Base-by-base conservation (phyloP, 2,888 invertebrate genomes). In the Protophormia terraenovae region DNA sequence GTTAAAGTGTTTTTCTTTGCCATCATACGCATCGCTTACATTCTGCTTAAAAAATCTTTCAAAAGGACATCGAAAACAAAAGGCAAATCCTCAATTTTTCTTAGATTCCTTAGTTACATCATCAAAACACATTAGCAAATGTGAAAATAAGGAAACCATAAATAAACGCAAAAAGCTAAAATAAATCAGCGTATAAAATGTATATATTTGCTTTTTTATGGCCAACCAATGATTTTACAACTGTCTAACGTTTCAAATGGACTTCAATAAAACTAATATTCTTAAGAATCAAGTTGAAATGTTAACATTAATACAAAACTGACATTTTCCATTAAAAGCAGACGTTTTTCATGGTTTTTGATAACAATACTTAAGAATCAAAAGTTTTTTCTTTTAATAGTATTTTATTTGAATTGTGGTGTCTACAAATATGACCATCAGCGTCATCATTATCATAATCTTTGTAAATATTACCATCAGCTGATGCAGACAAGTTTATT, bases 311-410 rank as follows among this genome's bases (percentile, higher is more conserved):
- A 87, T 88, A 88, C 87, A 88, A 87, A 89, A 89, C 89, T 90
- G 89, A 90, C 90, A 89, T 90, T 87, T 90, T 89, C 90, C 90
- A 90, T 90, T 90, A 90, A 89, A 88, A 88, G 89, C 89, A 90
- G 89, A 90, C 88, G 62, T 66, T 72, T 53, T 84, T 78, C 45
- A 73, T 60, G 58, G 55, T 27, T 38, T 38, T 38, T 62, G 47
- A 27, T 83, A 86, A 82, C 64, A 62, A 76, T 72, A 47, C 16
- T 7, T 5, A 69, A 27, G 16, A 62, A 47, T 16, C 24, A 24
- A 50, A 35, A 10, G 27, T 19, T 38, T 53, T 62, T 32, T 1
- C 32, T 47, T 32, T 62, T 62, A 19, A 8, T 2, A 35, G 7
- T 6, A 12, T 62, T 38, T 62, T 24, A 47, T 53, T 41, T 50